These are phyloP conservation scores for Heliothis peltigera DNA, from an alignment of 2,888 invertebrate species.

Conservation along the genomic window DNA sequence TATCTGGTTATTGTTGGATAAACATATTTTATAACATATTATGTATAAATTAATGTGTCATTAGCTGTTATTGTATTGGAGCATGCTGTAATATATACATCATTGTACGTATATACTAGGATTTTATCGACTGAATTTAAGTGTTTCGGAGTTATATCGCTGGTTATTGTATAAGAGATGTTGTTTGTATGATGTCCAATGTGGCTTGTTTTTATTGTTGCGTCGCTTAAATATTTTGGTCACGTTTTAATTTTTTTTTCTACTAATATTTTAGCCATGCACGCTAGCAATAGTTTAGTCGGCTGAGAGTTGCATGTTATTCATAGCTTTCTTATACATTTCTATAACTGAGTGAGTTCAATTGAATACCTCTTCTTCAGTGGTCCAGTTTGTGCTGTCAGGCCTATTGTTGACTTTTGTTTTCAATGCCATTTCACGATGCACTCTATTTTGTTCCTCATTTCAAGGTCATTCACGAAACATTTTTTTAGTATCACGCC, in stretches of 20 bases:
- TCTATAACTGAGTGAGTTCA: slow-evolving; percentile 77
- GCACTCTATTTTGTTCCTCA: slow-evolving; percentile 41
- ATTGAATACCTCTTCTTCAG: slow-evolving; percentile 87
- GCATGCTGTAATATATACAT: slow-evolving; percentile 79
- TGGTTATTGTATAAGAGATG: slow-evolving; percentile 68
- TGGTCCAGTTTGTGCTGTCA: slow-evolving; percentile 85
- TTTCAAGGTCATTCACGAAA: slow-evolving; percentile 21
- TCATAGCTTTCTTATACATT: slow-evolving; percentile 62
- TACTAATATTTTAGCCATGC: slow-evolving; percentile 58
- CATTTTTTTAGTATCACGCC: slow-evolving; percentile 24
- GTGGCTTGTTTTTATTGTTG: slow-evolving; percentile 68
- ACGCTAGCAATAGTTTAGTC: slow-evolving; percentile 67
- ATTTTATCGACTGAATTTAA: slow-evolving; percentile 84
- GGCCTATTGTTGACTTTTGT: slow-evolving; percentile 84
- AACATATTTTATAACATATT: slow-evolving; percentile 85
- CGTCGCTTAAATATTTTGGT: slow-evolving; percentile 56
- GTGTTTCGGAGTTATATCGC: slow-evolving; percentile 74
- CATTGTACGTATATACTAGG: slow-evolving; percentile 73
- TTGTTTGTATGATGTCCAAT: slow-evolving; percentile 70
- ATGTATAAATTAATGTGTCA: slow-evolving; percentile 72
- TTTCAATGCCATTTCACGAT: slow-evolving; percentile 79
- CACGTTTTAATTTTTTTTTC: slow-evolving; percentile 59
- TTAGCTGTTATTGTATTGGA: slow-evolving; percentile 75
- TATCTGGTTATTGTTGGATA: slow-evolving; percentile 85
- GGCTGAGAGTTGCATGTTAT: slow-evolving; percentile 57